Base-by-base conservation (phyloP, 2,888 invertebrate species). In the Mythimna ferrago region DNA sequence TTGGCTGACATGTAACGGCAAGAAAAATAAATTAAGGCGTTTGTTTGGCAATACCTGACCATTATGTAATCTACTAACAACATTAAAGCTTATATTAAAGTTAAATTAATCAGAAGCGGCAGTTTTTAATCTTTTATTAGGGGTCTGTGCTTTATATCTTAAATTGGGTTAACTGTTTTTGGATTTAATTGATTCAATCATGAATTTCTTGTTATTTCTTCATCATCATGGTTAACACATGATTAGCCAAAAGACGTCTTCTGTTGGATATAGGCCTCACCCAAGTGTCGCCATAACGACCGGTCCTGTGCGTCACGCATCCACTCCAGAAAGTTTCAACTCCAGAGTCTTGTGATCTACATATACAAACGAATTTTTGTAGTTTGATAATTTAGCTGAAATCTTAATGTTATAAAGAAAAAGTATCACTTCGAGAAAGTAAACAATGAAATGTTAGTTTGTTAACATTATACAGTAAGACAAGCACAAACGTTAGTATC, bases 1-100 rank as follows among this genome's bases (percentile, higher is more conserved):
- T 81, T 51, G 65, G 77, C 80, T 77, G 81, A 74, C 76, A 74
- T 68, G 63, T 71, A 78, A 78, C 66, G 61, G 66, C 71, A 80
- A 85, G 77, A 84, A 77, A 78, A 73, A 77, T 80, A 77, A 77
- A 82, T 82, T 74, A 78, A 84, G 70, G 79, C 70, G 66, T 84
- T 78, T 83, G 78, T 81, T 84, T 76, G 75, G 71, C 79, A 66
- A 80, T 79, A 71, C 64, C 66, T 76, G 41, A 35, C 63, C 57
- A 81, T 78, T 73, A 80, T 77, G 56, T 83, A 78, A 83, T 80
- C 74, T 73, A 66, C 57, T 81, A 77, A 85, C 80, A 80, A 81
- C 65, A 73, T 76, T 71, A 78, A 80, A 81, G 79, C 76, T 81
- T 70, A 63, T 58, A 81, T 75, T 67, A 82, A 16, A 79, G 14